Percentiles rank a stretch among this genome's conserved stretches.
These are phyloP conservation scores for Buphagus erythrorhynchus DNA, from an alignment of 2,797 vertebrate genomes.

Conservation along the genomic window DNA sequence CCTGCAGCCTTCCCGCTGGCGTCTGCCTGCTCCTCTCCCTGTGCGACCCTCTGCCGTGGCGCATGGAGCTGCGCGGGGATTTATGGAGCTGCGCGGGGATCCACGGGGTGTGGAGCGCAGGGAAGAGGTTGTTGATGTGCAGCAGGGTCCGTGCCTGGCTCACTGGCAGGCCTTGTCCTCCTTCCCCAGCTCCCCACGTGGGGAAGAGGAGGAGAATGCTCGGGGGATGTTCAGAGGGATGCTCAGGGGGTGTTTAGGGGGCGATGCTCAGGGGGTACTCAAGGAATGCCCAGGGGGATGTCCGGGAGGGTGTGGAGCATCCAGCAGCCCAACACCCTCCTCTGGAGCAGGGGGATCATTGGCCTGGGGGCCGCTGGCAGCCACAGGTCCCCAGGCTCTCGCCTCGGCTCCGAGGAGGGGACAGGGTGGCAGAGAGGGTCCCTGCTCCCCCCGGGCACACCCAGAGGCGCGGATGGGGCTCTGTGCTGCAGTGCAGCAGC, in stretches of 20 bases:
- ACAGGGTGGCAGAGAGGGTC: not conserved
- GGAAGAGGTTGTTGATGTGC: not conserved
- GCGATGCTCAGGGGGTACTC: not conserved
- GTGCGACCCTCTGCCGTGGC: accelerated
- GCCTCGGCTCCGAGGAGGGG: not conserved
- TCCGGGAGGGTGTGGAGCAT: not conserved
- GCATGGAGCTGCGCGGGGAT: not conserved
- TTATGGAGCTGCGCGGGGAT: not conserved
- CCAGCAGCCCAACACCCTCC: not conserved
- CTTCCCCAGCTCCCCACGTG: not conserved
- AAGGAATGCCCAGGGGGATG: not conserved
- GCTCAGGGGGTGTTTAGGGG: not conserved
- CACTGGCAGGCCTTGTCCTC: not conserved
- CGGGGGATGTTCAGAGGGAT: not conserved
- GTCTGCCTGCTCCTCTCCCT: not conserved
- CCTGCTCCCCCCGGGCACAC: not conserved
- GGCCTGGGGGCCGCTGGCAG: not conserved
- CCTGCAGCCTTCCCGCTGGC: not conserved
- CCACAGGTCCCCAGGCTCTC: not conserved
- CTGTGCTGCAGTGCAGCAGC: slow-evolving; percentile 45
- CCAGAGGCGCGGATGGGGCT: not conserved
- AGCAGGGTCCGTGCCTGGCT: not conserved
- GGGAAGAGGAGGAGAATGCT: not conserved
- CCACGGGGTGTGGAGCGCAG: not conserved
- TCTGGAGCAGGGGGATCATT: not conserved